Evolutionary conservation across 2,888 invertebrate species (phyloP).

Genomic region (Scaptomyza polygonia): DNA sequence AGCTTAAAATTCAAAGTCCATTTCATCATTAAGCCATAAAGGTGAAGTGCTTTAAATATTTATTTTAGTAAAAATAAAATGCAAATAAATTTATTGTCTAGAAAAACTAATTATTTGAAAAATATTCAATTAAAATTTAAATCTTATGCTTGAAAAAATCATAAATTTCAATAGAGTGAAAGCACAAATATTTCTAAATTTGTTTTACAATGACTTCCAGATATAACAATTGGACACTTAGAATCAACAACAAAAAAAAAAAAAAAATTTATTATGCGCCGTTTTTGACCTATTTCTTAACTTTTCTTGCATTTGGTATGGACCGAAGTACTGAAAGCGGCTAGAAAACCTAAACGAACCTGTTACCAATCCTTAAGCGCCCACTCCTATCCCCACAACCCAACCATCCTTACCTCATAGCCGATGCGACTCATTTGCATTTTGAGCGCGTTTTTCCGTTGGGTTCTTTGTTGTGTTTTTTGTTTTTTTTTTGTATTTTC

Average conservation of each 20-base stretch:
- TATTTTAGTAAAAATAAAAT: too few relatives aligned
- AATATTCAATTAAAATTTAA: too few relatives aligned
- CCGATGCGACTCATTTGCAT: conserved; percentile 74
- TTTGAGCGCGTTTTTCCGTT: conserved; percentile 65
- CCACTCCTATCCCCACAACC: background rate
- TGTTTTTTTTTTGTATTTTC: conserved; percentile 45
- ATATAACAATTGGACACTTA: background rate
- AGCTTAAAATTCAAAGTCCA: too few relatives aligned
- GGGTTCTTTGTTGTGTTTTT: conserved; percentile 36
- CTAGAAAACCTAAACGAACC: conserved; percentile 16
- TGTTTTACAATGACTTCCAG: too few relatives aligned
- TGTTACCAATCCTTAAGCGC: conserved; percentile 11
- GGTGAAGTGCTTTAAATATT: too few relatives aligned
- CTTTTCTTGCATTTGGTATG: conserved; percentile 68
- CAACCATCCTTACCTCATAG: conserved; percentile 18
- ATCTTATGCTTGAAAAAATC: too few relatives aligned
- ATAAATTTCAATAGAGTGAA: too few relatives aligned
- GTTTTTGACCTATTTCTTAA: conserved; percentile 45
- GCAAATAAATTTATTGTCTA: background rate
- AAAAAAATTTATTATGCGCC: conserved; percentile 48
- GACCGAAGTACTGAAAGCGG: conserved; percentile 9
- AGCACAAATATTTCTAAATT: too few relatives aligned
- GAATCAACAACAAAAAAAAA: conserved; percentile 14
- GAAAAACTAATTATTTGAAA: too few relatives aligned
- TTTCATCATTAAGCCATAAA: too few relatives aligned